Base-by-base conservation (phyloP, 2,113 vertebrate species). In the Bujurquina vittata region DNA sequence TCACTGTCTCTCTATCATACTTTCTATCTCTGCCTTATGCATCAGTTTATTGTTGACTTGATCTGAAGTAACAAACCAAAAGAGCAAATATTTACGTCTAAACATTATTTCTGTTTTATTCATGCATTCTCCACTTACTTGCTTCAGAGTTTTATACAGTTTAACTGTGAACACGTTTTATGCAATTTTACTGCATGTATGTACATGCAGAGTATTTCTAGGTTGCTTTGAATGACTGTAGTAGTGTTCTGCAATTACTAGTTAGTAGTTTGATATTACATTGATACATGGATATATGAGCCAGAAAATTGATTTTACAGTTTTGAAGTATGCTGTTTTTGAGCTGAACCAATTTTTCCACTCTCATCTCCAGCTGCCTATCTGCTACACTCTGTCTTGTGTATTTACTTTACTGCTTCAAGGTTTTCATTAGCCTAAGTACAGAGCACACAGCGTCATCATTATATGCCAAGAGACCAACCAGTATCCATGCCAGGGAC, bases 81-180 rank as follows among this genome's bases (percentile, higher is more conserved):
- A n/a, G n/a, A n/a, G 31, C 31, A 33, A 33, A 33, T 33, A n/a
- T 55, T 11, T 56, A 20, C 74, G 26, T 88, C 65, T 84, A 76
- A 89, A 90, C 89, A 88, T 2, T n/a, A 29, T 35, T 80, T 75
- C 74, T 49, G 62, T 2, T 75, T 43, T 85, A 77, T 88, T 87
- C 88, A 76, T 49, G 59, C 57, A 59, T 2, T 1, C 10, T 40
- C 3, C 3, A 33, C 40, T 29, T 65, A 3, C 4, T 43, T 33
- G 33, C 11, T 26, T 17, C 4, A 18, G 18, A 72, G 29, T 3
- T 63, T 35, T 3, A 4, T 57, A 12, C 6, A 22, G 58, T 55
- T 72, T 43, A 14, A 75, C 15, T 49, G 15, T 17, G 17, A 5
- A 17, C 6, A 2, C 18, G 2, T 57, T 7, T 35, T 7, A 52